A percentile compares a stretch with the other conserved stretches of the same genome.
Conservation (phyloP, 2,797 vertebrate species). For the Aselliscus stoliczkanus region DNA sequence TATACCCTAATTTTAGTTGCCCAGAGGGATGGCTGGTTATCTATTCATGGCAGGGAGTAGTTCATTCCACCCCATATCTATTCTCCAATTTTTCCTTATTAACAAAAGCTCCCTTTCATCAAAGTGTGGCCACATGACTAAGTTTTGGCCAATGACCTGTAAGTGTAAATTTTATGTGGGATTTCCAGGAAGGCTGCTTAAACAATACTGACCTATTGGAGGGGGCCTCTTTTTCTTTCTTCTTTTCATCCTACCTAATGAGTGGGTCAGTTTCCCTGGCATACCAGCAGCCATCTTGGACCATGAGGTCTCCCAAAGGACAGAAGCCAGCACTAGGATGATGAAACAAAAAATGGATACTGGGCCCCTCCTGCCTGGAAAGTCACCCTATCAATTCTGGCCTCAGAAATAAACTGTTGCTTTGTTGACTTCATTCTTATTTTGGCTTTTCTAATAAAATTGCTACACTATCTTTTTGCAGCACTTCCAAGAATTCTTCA, state of each 20-base stretch:
- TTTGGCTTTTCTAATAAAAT: conserved; percentile 24
- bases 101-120: neutral
- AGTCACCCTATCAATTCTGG: neutral
- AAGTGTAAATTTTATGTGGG: neutral
- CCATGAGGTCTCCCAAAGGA: neutral
- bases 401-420: neutral
- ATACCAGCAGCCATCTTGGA: neutral
- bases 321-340: neutral
- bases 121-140: neutral
- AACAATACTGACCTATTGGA: neutral
- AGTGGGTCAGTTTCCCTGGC: neutral
- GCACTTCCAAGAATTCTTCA: neutral
- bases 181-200: neutral
- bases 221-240: neutral
- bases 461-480: neutral
- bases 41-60: neutral
- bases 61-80: neutral
- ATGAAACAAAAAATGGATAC: neutral
- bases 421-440: neutral
- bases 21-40: neutral
- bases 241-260: neutral
- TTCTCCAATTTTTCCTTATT: neutral
- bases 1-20: neutral
- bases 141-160: neutral
- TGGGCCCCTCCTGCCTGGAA: neutral